Conservation (phyloP, 1,140 invertebrate genomes). For the Pinna nobilis region DNA sequence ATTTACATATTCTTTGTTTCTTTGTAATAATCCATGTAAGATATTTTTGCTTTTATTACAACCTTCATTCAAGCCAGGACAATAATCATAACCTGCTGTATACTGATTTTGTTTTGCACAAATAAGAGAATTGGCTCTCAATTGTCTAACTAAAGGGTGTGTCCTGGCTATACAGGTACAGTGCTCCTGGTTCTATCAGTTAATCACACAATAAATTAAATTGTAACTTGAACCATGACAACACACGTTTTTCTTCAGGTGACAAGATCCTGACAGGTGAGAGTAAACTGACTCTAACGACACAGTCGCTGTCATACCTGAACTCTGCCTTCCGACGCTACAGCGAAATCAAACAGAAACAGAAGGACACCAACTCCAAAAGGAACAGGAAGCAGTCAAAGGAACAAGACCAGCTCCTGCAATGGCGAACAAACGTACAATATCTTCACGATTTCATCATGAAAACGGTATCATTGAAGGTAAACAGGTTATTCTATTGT, state of each 20-base stretch:
- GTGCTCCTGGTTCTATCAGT: too few species aligned
- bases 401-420: slow-evolving; percentile 24
- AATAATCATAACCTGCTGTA: too few species aligned
- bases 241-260: slow-evolving; percentile 40
- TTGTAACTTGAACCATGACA: too few species aligned
- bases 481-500: slow-evolving; percentile 5
- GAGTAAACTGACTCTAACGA: slow-evolving; percentile 50
- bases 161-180: too few species aligned
- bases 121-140: too few species aligned
- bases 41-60: too few species aligned
- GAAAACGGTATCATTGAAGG: slow-evolving; percentile 51
- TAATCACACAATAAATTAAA: too few species aligned
- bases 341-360: slow-evolving; percentile 27
- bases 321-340: slow-evolving; percentile 44
- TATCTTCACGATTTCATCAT: slow-evolving; percentile 57
- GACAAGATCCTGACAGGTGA: slow-evolving; percentile 51
- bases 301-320: slow-evolving; percentile 45
- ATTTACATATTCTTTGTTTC: too few species aligned
- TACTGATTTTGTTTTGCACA: too few species aligned
- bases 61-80: too few species aligned
- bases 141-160: too few species aligned
- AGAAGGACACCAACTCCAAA: not conserved
- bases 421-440: slow-evolving; percentile 45
- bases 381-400: not conserved
- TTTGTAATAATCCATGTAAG: too few species aligned